Percentiles rank a stretch among this genome's conserved stretches.
These are phyloP conservation scores for Amphimedon queenslandica DNA, from an alignment of 37 sponge, comb jelly and placozoan genomes.

Conservation along the genomic window DNA sequence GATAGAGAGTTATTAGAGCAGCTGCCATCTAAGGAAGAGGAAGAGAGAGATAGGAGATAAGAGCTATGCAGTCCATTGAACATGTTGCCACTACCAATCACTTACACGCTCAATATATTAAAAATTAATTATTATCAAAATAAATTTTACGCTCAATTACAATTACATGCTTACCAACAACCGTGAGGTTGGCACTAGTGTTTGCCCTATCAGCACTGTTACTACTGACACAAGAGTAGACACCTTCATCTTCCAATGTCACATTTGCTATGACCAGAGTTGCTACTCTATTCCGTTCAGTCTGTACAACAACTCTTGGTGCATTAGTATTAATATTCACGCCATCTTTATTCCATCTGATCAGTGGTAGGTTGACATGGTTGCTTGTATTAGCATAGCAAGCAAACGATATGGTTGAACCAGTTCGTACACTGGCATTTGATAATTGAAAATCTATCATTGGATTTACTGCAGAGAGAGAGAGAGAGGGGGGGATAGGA, in stretches of 20 bases:
- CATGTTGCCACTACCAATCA: too few species aligned
- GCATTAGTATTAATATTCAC: neutral
- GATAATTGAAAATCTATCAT: neutral
- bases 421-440: neutral
- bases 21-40: too few species aligned
- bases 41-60: too few species aligned
- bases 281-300: neutral
- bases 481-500: conserved; percentile 5
- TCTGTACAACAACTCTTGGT: neutral
- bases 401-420: neutral
- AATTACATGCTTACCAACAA: too few species aligned
- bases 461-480: conserved; percentile 1
- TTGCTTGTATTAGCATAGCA: neutral
- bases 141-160: too few species aligned
- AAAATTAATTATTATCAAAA: too few species aligned
- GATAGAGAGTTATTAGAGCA: too few species aligned
- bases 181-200: neutral
- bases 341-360: neutral
- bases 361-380: neutral
- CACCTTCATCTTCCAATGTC: neutral
- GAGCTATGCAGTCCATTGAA: too few species aligned
- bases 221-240: neutral
- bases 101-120: too few species aligned
- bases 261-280: neutral
- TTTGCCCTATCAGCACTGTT: neutral